Percentiles rank a stretch among this genome's conserved stretches.
Conservation (phyloP, 2,113 vertebrate species). For the Equus przewalskii region DNA sequence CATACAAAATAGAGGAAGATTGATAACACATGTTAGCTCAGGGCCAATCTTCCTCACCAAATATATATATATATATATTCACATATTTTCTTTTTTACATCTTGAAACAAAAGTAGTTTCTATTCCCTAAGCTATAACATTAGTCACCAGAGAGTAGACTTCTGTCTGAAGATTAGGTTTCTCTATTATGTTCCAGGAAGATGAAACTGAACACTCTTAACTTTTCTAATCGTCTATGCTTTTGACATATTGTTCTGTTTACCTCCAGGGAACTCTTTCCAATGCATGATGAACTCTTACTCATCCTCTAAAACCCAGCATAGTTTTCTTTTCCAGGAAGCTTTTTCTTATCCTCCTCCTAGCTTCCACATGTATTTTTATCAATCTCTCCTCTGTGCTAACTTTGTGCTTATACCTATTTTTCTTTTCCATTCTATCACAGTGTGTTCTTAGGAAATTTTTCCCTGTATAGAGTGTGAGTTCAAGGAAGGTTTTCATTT, state of each 20-base stretch:
- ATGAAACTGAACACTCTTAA: not conserved
- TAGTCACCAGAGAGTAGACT: conserved; percentile 24
- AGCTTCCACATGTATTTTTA: not conserved
- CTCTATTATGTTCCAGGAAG: not conserved
- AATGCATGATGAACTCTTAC: not conserved
- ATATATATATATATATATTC: no score
- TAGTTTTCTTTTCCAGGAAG: conserved; percentile 14
- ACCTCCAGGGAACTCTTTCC: not conserved
- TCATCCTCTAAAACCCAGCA: not conserved
- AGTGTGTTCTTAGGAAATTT: not conserved
- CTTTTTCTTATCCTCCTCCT: not conserved
- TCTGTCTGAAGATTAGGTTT: conserved; percentile 7
- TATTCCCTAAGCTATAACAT: not conserved
- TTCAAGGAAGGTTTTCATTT: not conserved
- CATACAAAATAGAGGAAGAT: no score
- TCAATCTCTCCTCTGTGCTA: not conserved
- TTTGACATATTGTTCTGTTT: not conserved
- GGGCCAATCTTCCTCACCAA: no score
- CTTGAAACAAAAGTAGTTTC: conserved; percentile 22
- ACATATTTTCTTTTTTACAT: not conserved
- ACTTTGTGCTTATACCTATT: not conserved
- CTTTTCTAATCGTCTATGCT: not conserved
- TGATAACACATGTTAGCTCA: no score
- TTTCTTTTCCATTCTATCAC: not conserved
- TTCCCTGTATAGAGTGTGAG: not conserved